Evolutionary conservation across 1,140 invertebrate species (phyloP), one percentile per base, ranked within the genome.

Genomic region (Trachymyrmex cornetzi): DNA sequence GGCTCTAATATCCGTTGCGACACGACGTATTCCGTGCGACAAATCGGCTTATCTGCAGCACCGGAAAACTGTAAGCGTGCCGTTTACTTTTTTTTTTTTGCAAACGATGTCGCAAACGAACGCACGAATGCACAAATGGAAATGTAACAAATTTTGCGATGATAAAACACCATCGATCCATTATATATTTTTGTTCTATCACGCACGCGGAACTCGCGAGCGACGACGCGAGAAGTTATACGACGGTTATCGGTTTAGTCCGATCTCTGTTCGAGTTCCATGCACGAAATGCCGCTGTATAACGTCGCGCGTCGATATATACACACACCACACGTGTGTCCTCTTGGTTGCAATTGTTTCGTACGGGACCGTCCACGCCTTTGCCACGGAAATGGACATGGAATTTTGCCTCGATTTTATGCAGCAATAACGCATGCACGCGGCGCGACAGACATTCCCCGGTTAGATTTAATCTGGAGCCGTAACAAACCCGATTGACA

Each of bases 371-470:
- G 75, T 44, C 38, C 38, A 44, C 9, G 11, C 38, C 38, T 44
- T 44, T 38, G 82, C 38, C 14, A 44, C 57, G 48, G 55, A 88
- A 80, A 85, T 87, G 57, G 53, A 88, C 88, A 90, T 67, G 88
- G 75, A 88, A 90, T 88, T 90, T 87, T 48, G n/a, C 27, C 44
- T 11, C 22, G 59, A 75, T 90, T 90, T 89, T 59, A 63, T 69
- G 44, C 38, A 12, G 38, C 63, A 53, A 71, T 88, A 82, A 53
- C 63, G n/a, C 44, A 19, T 53, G n/a, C 67, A 57, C 55, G 30
- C 44, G 34, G 67, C 59, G 59, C 30, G 30, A n/a, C 67, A n/a
- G 55, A 44, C 75, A 16, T 61, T 57, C 66, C 24, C 71, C 48
- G 59, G 48, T 57, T 64, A 69, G 75, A 87, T 89, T 88, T 87